Evolutionary conservation across 2,797 vertebrate species (phyloP), one percentile per base, ranked within the genome.

Genomic region (Lophius americanus): DNA sequence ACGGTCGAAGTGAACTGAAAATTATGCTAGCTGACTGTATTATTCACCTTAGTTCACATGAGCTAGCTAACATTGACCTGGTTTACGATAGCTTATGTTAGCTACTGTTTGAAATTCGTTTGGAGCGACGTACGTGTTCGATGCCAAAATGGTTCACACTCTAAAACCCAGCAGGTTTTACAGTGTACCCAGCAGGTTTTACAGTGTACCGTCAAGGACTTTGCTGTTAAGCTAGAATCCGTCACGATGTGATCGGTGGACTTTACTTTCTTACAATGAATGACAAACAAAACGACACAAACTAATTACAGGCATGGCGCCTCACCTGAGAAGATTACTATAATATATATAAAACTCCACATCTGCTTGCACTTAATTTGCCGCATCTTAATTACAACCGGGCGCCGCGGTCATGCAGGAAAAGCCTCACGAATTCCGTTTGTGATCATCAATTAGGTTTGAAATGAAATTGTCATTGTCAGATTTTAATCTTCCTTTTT

Each of bases 401-500:
- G 68, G 2, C 41, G 1, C 51, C 38, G 42, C 9, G 2, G 33
- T 66, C 2, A 9, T 73, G 57, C 36, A 66, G 60, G 51, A 47
- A 75, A 71, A 60, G 56, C 54, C 64, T 42, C 76, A 85, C 84
- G 70, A 69, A 82, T 84, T 79, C 68, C 51, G 64, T 75, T 81
- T 70, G 52, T 73, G 64, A 79, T 84, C 51, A 88, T 81, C 78
- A 85, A 78, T 84, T 79, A 78, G 66, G 59, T 61, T 85, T 79
- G 23, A 64, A 74, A 88, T 84, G 36, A 79, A 80, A 83, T 78
- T 82, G 64, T 85, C 79, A 76, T 62, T 73, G 84, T 86, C 65
- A 81, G 41, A 78, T 79, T 69, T 67, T 70, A 83, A 84, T 87
- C 70, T 73, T 69, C 58, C 50, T 67, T 69, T 69, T 64, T 67